Evolutionary conservation across 37 sponge, comb jelly and placozoan species (phyloP), one percentile per base, ranked within the genome.

Genomic region (Diacarnus erythraeanus): DNA sequence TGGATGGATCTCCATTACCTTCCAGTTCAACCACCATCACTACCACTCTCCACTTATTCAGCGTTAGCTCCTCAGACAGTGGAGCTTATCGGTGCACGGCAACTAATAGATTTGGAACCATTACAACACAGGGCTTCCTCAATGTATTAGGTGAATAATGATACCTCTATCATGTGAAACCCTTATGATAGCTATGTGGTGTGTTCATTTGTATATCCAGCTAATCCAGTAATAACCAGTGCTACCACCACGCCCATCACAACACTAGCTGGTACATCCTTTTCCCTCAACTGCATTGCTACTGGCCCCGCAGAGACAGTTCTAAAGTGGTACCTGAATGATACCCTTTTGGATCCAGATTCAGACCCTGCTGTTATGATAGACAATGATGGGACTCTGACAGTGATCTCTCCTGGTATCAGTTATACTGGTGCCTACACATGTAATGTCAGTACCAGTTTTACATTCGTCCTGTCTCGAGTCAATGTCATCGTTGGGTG

Each of bases 61-160:
- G 59, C 69, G 71, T 80, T 38, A 38, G 56, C 25, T 22, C 35
- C 21, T 15, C 5, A 41, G 81, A 84, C 61, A 42, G 57, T 40
- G 90, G 90, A 38, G 44, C 15, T 35, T 90, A 90, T 59, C 58
- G 35, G 34, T 90, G 90, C 41, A 57, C 33, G 12, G 90, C 82
- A 23, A 59, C 57, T 23, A 90, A 90, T 77, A 30, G 25, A 2
- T 3, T 76, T 30, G 86, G 82, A 9, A 29, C 78, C 15, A 34
- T 0, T 18, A 57, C 59, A 25, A 81, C 77, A 10, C n/a, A 54
- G 5, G 81, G 56, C 22, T 57, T 44, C 0, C 70, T 90, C 39
- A 77, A 57, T 73, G 84, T 90, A 2, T 40, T 61, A 29, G 77
- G 90, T 84, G 27, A 84, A 71, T 70, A 15, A 27, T 69, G 67